Conservation (phyloP, 2,888 invertebrate genomes). For the Acheta domesticus region DNA sequence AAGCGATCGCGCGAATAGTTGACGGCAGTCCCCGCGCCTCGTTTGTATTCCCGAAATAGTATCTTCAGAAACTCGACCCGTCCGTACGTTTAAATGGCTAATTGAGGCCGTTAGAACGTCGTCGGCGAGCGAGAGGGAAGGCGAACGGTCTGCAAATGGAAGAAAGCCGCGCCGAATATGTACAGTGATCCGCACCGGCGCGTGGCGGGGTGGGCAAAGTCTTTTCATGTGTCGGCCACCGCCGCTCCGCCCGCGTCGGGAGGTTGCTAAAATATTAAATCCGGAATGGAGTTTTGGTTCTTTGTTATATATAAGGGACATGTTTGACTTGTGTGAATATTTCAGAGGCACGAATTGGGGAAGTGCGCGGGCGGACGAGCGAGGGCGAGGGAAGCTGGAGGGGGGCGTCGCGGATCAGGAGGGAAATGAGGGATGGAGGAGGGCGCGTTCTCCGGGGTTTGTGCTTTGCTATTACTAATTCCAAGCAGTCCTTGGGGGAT, state of each 20-base stretch:
- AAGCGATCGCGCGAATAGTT: too few species aligned
- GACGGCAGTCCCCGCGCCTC: too few species aligned
- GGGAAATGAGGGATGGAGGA: slow-evolving; percentile 19
- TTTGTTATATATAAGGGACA: slow-evolving; percentile 31
- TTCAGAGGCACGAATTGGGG: slow-evolving; percentile 33
- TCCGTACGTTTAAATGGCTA: too few species aligned
- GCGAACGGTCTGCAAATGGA: too few species aligned
- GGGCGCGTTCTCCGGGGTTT: slow-evolving; percentile 18
- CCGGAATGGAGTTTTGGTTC: slow-evolving; percentile 31
- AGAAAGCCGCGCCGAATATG: too few species aligned
- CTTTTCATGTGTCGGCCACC: background rate
- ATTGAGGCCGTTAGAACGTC: too few species aligned
- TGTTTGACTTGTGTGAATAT: slow-evolving; percentile 37
- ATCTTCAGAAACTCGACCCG: too few species aligned
- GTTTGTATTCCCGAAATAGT: too few species aligned
- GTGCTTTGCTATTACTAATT: slow-evolving; percentile 28
- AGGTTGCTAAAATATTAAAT: slow-evolving; percentile 35
- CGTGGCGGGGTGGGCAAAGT: background rate
- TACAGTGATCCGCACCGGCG: too few species aligned
- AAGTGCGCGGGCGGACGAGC: slow-evolving; percentile 18
- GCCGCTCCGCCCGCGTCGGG: slow-evolving; percentile 18
- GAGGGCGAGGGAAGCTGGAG: background rate
- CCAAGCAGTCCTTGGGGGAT: slow-evolving; percentile 23
- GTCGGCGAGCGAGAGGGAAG: too few species aligned
- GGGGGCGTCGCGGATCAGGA: background rate